phyloP scores from a whole-genome alignment of 2,888 invertebrate species.

The Trilocha varians region DNA sequence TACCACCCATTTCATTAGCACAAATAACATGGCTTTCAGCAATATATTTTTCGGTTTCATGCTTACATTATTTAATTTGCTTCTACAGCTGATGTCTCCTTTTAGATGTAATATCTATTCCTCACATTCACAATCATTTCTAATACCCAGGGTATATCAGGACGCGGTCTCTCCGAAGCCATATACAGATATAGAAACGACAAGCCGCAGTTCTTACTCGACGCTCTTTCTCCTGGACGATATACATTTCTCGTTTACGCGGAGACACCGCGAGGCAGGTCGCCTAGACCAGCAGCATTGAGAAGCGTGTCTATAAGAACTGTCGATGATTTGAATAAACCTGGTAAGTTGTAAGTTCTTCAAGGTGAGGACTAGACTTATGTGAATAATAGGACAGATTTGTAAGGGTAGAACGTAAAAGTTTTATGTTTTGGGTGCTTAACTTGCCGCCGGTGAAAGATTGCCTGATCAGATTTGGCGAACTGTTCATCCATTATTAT shows the following conservation, averaged over 20 bases:
- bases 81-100: not conserved
- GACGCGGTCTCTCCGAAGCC: conserved; percentile 67
- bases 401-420: too few species aligned
- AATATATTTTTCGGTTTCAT: conserved; percentile 18
- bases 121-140: too few species aligned
- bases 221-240: conserved; percentile 82
- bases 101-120: too few species aligned
- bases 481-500: too few species aligned
- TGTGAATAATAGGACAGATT: too few species aligned
- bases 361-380: too few species aligned
- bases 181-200: conserved; percentile 77
- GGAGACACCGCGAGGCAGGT: conserved; percentile 85
- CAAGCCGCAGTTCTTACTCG: conserved; percentile 80
- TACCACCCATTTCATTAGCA: too few species aligned
- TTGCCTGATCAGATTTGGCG: too few species aligned
- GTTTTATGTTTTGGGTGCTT: too few species aligned
- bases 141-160: conserved; percentile 54
- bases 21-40: too few species aligned
- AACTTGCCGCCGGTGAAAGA: too few species aligned
- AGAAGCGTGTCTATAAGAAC: conserved; percentile 71
- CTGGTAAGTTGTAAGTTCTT: conserved; percentile 36
- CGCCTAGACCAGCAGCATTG: conserved; percentile 80
- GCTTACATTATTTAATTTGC: conserved; percentile 9
- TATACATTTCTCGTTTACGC: conserved; percentile 88
- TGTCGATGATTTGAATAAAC: conserved; percentile 47